Evolutionary conservation across 2,888 invertebrate species (phyloP), one percentile per base, ranked within the genome.

Genomic region (Papilio elwesi): DNA sequence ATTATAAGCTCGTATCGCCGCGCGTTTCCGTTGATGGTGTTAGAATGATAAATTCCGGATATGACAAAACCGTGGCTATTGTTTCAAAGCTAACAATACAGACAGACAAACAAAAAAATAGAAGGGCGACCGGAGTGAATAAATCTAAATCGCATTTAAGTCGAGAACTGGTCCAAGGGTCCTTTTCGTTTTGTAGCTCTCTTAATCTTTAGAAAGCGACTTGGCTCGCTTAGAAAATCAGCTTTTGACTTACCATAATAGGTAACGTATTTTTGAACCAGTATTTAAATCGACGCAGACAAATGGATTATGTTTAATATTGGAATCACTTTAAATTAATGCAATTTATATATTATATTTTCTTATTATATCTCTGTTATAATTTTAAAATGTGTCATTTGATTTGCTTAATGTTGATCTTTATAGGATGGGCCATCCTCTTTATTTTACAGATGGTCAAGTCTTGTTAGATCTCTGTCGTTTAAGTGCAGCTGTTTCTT

Each of bases 1-100:
- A 93, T 93, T 93, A 93, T 90, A 91, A 91, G 90, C 90, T 82
- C 93, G 90, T 93, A 92, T 89, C 89, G 85, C 86, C 84, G 83
- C 83, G 82, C 89, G 80, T 92, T 90, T 93, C 93, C 93, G 92
- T 83, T 82, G 91, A 92, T 93, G 93, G 91, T 88, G 91, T 85
- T 89, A 88, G 93, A 91, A 92, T 93, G 87, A 92, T 91, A 90
- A 91, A 90, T 87, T 89, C 90, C 90, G 91, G 91, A 92, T 91
- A 91, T 89, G 90, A 88, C 89, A 85, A 85, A 82, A 86, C 87
- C 81, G 81, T 78, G 78, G 83, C 92, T 84, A 93, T 93, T 93
- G 93, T 93, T 90, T 91, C 86, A 90, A 84, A 82, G 80, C 79
- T 81, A 89, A 93, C 92, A 92, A 93, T 93, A 88, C 86, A 86